phyloP scores from a whole-genome alignment of 2,797 vertebrate genomes.

The Eurystomus glaucurus region DNA sequence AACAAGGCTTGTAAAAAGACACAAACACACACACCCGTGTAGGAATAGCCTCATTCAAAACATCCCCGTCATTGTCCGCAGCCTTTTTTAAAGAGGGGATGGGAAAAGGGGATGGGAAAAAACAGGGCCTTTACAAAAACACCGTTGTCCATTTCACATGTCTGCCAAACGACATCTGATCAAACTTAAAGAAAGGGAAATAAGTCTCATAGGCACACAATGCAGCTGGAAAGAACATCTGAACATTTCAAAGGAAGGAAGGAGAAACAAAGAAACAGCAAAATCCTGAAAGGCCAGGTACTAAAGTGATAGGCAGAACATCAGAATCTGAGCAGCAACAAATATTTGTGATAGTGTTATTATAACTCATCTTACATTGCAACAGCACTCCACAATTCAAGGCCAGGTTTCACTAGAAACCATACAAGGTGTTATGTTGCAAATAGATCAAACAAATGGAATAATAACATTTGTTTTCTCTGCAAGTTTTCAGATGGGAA shows the following conservation, averaged over 20 bases:
- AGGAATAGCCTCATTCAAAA: background rate
- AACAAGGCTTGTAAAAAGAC: background rate
- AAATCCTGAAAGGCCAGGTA: background rate
- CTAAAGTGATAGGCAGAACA: background rate
- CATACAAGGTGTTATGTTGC: background rate
- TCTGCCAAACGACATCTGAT: background rate
- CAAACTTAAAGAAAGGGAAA: background rate
- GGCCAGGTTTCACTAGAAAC: background rate
- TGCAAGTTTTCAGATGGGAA: background rate
- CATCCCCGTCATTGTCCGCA: background rate
- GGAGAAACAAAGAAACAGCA: background rate
- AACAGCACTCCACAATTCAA: background rate
- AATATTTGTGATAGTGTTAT: background rate
- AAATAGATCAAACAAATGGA: background rate
- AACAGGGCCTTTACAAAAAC: background rate
- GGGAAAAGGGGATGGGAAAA: background rate
- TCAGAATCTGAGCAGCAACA: background rate
- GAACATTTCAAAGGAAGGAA: background rate
- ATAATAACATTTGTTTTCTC: too few species aligned
- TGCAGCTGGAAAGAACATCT: background rate
- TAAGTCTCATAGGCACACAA: background rate
- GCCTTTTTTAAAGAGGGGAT: background rate
- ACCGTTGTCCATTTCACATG: background rate
- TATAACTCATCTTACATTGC: background rate
- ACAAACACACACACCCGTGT: fast-evolving